Percentiles rank a stretch among this genome's conserved stretches.
Evolutionary conservation across 2,888 invertebrate genomes (phyloP).

Genomic region (Octodonta nipae): DNA sequence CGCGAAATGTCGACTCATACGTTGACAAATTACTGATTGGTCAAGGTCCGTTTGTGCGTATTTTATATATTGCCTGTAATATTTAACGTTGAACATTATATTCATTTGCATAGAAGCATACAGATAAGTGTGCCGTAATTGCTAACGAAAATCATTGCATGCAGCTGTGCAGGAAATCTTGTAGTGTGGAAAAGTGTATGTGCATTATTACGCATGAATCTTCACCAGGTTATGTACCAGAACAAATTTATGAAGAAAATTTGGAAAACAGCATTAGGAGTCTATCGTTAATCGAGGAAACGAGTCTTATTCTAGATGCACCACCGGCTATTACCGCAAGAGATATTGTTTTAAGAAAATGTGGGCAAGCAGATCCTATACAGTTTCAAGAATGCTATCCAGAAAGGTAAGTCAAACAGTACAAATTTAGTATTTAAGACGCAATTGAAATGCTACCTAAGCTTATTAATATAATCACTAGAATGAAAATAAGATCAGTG

Average conservation of each 20-base stretch:
- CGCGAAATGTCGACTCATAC: no score
- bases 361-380: slow-evolving; percentile 49
- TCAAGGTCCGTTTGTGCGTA: no score
- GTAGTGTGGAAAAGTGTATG: slow-evolving; percentile 19
- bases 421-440: neutral
- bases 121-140: slow-evolving; percentile 4
- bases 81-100: no score
- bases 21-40: no score
- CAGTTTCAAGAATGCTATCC: slow-evolving; percentile 55
- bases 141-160: slow-evolving; percentile 14
- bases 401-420: slow-evolving; percentile 39
- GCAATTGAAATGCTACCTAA: neutral
- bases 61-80: no score
- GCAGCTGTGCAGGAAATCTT: slow-evolving; percentile 17
- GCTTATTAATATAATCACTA: neutral
- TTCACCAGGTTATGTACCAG: slow-evolving; percentile 25
- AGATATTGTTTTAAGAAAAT: slow-evolving; percentile 47
- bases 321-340: slow-evolving; percentile 20
- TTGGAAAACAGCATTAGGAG: slow-evolving; percentile 20
- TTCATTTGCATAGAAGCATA: no score
- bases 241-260: slow-evolving; percentile 14
- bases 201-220: slow-evolving; percentile 22
- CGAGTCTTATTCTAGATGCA: slow-evolving; percentile 2
- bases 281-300: slow-evolving; percentile 16
- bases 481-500: neutral